Conservation (phyloP, 2,113 vertebrate genomes). For the Engystomops pustulosus region DNA sequence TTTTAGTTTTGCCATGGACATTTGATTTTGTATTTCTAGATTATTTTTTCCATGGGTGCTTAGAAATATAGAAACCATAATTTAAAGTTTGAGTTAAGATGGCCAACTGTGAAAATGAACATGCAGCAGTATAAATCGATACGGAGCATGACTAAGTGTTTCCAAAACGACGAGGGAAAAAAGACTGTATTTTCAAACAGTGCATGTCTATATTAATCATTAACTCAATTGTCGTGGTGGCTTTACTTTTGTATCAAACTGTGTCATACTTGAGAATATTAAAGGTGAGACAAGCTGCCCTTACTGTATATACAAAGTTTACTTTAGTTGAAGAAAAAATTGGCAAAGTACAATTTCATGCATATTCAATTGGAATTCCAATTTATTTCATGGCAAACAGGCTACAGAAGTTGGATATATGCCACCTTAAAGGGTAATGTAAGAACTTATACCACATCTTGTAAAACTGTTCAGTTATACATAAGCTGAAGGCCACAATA, state of each 20-base stretch:
- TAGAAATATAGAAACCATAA: conserved; percentile 24
- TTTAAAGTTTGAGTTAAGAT: conserved; percentile 17
- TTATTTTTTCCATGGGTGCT: conserved; percentile 42
- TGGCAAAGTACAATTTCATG: too few relatives aligned
- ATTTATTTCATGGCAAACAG: too few relatives aligned
- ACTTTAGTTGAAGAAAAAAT: too few relatives aligned
- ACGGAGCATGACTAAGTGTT: conserved; percentile 49
- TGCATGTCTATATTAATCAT: conserved; percentile 35
- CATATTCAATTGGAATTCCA: too few relatives aligned
- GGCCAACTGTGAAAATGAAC: conserved; percentile 45
- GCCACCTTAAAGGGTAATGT: too few relatives aligned
- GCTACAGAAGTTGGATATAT: too few relatives aligned
- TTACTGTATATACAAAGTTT: conserved; percentile 2
- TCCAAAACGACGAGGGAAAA: conserved; percentile 30
- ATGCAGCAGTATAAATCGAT: conserved; percentile 44
- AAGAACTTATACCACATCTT: too few relatives aligned
- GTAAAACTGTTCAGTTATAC: too few relatives aligned
- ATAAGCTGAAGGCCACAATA: too few relatives aligned
- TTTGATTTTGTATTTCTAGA: conserved; percentile 32
- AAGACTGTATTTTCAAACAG: conserved; percentile 37
- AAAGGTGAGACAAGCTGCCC: background rate
- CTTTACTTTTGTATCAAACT: conserved; percentile 31
- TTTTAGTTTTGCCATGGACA: conserved; percentile 46
- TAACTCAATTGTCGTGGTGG: conserved; percentile 30
- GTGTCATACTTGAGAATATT: conserved; percentile 2